phyloP scores from a whole-genome alignment of 2,113 vertebrate genomes.

The Mohoua ochrocephala region DNA sequence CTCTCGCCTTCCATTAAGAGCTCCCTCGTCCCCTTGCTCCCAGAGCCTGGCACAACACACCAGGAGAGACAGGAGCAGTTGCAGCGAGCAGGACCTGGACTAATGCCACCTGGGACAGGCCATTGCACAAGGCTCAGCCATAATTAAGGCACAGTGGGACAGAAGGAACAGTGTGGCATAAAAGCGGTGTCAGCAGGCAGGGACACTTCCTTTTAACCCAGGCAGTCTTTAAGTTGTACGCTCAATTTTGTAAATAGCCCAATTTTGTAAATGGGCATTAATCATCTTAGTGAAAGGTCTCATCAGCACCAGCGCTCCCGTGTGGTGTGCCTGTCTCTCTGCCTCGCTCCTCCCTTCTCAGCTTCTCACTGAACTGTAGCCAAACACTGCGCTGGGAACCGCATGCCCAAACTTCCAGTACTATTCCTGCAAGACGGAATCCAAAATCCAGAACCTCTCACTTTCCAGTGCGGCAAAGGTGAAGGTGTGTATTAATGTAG shows the following conservation, averaged over 20 bases:
- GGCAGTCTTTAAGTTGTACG: not conserved
- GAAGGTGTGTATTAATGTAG: not conserved
- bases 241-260: conserved; percentile 50
- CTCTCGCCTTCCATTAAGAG: not conserved
- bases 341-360: not conserved
- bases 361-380: not conserved
- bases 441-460: not conserved
- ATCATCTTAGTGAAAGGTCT: conserved; percentile 12
- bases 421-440: not conserved
- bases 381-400: not conserved
- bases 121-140: not conserved
- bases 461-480: not conserved
- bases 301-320: not conserved
- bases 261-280: conserved; percentile 49
- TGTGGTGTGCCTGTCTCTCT: not conserved
- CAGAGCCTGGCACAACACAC: not conserved
- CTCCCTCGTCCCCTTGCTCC: not conserved
- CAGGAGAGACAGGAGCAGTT: not conserved
- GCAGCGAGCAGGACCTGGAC: not conserved
- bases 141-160: not conserved
- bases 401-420: not conserved
- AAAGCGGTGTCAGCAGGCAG: not conserved
- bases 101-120: conserved; percentile 3
- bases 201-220: conserved; percentile 15
- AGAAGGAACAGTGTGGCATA: not conserved